These are phyloP conservation scores for Salticus scenicus DNA, from an alignment of 2,888 invertebrate genomes.

Conservation along the genomic window DNA sequence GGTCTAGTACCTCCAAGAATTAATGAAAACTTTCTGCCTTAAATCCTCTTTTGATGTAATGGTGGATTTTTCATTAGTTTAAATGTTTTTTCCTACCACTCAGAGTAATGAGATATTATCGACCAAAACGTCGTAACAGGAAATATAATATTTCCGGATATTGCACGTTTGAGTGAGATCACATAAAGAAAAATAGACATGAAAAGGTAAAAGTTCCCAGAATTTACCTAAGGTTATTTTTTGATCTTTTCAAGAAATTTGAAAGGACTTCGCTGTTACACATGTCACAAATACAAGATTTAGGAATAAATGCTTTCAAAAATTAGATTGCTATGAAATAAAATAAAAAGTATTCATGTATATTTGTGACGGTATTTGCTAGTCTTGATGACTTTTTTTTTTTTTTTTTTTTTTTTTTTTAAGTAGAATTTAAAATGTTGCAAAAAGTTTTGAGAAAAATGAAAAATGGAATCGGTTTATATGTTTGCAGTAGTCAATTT, in stretches of 20 bases:
- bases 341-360: too few species aligned
- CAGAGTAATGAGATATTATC: slow-evolving; percentile 65
- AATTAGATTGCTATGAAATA: neutral
- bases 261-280: neutral
- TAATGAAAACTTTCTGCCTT: slow-evolving; percentile 62
- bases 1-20: slow-evolving; percentile 48
- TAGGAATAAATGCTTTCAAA: neutral
- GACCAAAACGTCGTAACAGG: slow-evolving; percentile 33
- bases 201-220: neutral
- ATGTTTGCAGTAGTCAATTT: too few species aligned
- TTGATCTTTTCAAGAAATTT: neutral
- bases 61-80: slow-evolving; percentile 67
- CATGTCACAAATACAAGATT: neutral
- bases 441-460: too few species aligned
- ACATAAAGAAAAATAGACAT: neutral
- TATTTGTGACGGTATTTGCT: too few species aligned
- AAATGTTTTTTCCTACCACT: slow-evolving; percentile 66
- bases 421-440: too few species aligned
- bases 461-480: too few species aligned
- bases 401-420: too few species aligned
- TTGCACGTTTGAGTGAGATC: neutral
- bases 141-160: slow-evolving; percentile 12
- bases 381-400: too few species aligned
- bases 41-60: slow-evolving; percentile 51
- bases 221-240: neutral